Conservation (phyloP, 2,797 vertebrate genomes). For the Mus minutoides region DNA sequence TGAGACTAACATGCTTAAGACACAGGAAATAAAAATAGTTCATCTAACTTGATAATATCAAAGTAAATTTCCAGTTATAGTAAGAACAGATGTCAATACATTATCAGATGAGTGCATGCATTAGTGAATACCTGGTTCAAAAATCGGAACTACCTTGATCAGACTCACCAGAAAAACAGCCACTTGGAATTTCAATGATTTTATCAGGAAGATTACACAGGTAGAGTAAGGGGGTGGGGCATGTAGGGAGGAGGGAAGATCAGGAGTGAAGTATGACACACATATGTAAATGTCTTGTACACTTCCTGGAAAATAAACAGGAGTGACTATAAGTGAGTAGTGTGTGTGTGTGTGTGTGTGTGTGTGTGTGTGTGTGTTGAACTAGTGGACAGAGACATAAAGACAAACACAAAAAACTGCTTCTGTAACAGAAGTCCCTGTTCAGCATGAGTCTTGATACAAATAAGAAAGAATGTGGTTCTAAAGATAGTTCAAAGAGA, state of each 20-base stretch:
- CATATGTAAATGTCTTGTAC: neutral
- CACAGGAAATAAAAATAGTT: conserved; percentile 32
- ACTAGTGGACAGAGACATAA: neutral
- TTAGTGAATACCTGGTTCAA: conserved; percentile 19
- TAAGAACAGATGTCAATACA: neutral
- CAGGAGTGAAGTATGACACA: neutral
- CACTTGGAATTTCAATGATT: conserved; percentile 16
- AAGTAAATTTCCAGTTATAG: conserved; percentile 37
- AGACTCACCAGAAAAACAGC: neutral
- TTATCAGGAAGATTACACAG: neutral
- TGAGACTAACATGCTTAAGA: conserved; percentile 46
- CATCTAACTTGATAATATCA: conserved; percentile 17
- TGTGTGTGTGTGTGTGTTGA: neutral
- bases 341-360: too few relatives aligned
- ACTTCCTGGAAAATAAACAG: neutral
- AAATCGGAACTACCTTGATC: neutral
- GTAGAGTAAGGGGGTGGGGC: too few relatives aligned
- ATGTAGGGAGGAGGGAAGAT: neutral
- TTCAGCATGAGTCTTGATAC: neutral
- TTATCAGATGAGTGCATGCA: conserved; percentile 20
- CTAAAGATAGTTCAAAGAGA: neutral
- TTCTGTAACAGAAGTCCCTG: neutral
- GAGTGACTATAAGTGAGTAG: neutral
- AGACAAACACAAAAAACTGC: neutral
- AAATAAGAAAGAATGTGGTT: neutral